These are phyloP conservation scores for Tribolium castaneum DNA, from an alignment of 1,140 invertebrate species.

Conservation along the genomic window DNA sequence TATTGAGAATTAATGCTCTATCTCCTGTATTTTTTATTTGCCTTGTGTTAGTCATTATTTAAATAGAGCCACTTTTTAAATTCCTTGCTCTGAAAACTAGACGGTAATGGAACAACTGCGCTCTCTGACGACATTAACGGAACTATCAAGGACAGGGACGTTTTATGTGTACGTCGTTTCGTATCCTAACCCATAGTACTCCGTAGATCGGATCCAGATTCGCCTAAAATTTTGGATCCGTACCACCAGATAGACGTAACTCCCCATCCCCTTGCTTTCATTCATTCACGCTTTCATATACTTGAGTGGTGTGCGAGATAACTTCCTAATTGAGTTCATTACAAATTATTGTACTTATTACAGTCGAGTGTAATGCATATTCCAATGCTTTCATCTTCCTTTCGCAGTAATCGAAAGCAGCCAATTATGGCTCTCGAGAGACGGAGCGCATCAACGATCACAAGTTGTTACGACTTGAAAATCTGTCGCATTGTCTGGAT, in stretches of 20 bases:
- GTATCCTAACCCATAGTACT: too few relatives aligned
- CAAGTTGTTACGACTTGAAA: constrained; percentile 12
- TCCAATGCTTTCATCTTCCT: constrained; percentile 15
- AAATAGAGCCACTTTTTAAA: neutral
- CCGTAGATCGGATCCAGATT: too few relatives aligned
- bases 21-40: too few relatives aligned
- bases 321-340: constrained; percentile 34
- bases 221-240: too few relatives aligned
- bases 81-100: too few relatives aligned
- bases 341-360: constrained; percentile 16
- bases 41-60: neutral
- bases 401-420: neutral
- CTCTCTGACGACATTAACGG: too few relatives aligned
- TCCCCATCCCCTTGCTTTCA: constrained; percentile 14
- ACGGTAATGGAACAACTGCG: too few relatives aligned
- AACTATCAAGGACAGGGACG: too few relatives aligned
- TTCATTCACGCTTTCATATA: constrained; percentile 30
- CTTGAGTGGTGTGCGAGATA: constrained; percentile 29
- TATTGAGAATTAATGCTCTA: too few relatives aligned
- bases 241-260: constrained; percentile 6
- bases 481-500: neutral
- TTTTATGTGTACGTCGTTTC: too few relatives aligned
- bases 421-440: neutral
- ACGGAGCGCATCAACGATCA: constrained; percentile 2
- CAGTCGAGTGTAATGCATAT: constrained; percentile 1